Percentiles rank a stretch among this genome's conserved stretches.
Conservation (phyloP, 2,888 invertebrate genomes). For the Melanostoma scalare region DNA sequence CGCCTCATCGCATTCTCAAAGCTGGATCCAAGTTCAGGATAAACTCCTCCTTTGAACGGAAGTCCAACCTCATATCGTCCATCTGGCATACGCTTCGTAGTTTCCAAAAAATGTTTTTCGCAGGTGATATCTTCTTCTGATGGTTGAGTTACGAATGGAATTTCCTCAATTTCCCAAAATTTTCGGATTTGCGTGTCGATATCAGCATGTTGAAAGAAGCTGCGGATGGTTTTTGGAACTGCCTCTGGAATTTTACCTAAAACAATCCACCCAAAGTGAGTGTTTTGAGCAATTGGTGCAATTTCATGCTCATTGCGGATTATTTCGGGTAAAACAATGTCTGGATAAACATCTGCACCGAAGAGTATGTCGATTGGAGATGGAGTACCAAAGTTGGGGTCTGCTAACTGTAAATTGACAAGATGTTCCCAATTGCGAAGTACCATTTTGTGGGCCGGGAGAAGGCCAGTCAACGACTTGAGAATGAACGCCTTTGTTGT, state of each 20-base stretch:
- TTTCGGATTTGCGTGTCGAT: no score
- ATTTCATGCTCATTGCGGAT: not conserved
- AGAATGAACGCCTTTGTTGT: not conserved
- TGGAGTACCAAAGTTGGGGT: not conserved
- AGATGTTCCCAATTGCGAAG: constrained; percentile 17
- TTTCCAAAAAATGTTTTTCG: not conserved
- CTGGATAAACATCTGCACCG: constrained; percentile 28
- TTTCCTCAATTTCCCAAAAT: no score
- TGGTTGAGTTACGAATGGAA: no score
- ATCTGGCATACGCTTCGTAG: not conserved
- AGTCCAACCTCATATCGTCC: constrained; percentile 2
- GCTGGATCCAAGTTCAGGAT: no score
- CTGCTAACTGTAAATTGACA: constrained; percentile 13
- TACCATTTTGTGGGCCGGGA: constrained; percentile 4
- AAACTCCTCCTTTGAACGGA: no score
- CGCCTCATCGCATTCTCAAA: not conserved
- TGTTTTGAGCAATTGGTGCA: constrained; percentile 20
- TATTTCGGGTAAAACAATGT: constrained; percentile 16
- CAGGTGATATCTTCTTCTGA: not conserved
- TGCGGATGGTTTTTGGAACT: no score
- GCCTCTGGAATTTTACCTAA: constrained; percentile 19
- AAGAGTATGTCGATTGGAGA: constrained; percentile 10
- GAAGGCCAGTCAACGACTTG: not conserved
- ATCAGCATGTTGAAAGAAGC: no score
- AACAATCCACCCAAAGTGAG: constrained; percentile 18